phyloP scores from a whole-genome alignment of 2,113 vertebrate species.

The Scartelaos histophorus region DNA sequence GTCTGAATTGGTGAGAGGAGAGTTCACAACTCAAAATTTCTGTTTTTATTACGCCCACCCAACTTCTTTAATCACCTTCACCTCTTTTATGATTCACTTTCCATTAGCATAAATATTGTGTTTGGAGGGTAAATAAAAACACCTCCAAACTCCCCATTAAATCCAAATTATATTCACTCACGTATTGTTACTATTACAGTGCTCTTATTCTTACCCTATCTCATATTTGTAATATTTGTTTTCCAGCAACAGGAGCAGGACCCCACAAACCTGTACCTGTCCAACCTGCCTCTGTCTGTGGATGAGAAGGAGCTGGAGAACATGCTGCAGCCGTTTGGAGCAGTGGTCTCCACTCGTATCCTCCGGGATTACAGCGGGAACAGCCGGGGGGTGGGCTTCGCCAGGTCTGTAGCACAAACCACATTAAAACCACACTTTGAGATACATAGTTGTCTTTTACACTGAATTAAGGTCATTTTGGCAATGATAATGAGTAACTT shows the following conservation, averaged over 20 bases:
- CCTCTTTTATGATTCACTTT: background rate
- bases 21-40: background rate
- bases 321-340: constrained; percentile 89
- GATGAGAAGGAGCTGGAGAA: constrained; percentile 98
- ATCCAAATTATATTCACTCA: background rate
- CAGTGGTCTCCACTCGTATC: constrained; percentile 98
- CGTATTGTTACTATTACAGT: background rate
- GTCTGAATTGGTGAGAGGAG: background rate
- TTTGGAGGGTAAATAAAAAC: background rate
- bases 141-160: background rate
- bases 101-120: background rate
- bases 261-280: constrained; percentile 94
- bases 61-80: background rate
- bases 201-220: background rate
- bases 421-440: constrained; percentile 1
- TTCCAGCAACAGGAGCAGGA: constrained; percentile 97
- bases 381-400: constrained; percentile 97
- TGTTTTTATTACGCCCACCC: background rate
- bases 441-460: background rate
- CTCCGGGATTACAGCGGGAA: constrained; percentile 95
- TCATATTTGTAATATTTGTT: background rate
- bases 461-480: no score
- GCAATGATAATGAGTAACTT: no score
- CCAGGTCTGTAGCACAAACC: constrained; percentile 79
- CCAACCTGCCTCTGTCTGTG: constrained; percentile 96